Evolutionary conservation across 2,888 invertebrate genomes (phyloP).

Genomic region (Polyploca ridens): DNA sequence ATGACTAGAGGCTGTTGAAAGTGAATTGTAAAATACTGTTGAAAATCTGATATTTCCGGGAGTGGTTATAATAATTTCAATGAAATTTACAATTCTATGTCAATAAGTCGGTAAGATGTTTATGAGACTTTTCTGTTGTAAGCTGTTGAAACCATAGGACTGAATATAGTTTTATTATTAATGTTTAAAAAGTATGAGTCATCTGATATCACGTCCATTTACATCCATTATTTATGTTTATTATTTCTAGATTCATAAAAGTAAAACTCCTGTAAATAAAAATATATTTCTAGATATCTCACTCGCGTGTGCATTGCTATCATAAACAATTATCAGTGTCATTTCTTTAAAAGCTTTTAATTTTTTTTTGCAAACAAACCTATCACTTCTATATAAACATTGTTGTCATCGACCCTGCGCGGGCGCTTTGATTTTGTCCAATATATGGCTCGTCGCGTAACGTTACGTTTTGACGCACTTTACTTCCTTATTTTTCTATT

Average conservation of each 20-base stretch:
- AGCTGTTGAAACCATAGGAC: too few relatives aligned
- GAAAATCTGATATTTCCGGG: not conserved
- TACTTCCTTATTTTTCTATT: conserved; percentile 33
- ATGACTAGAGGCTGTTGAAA: too few relatives aligned
- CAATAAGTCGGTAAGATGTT: too few relatives aligned
- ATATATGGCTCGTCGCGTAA: conserved; percentile 46
- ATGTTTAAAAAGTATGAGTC: not conserved
- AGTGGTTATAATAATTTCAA: not conserved
- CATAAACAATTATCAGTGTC: not conserved
- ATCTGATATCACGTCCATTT: not conserved
- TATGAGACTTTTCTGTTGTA: too few relatives aligned
- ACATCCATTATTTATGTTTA: not conserved
- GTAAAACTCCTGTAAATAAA: too few relatives aligned
- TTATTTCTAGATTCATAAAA: not conserved
- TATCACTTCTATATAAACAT: conserved; percentile 11
- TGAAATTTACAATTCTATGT: too few relatives aligned
- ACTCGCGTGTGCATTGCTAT: not conserved
- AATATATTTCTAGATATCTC: not conserved
- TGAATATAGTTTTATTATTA: not conserved
- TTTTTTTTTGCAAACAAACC: conserved; percentile 28
- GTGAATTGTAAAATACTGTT: not conserved
- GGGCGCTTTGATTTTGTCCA: conserved; percentile 55
- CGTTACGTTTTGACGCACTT: conserved; percentile 43
- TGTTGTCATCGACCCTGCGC: conserved; percentile 18
- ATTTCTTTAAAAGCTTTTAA: not conserved